Percentiles rank a stretch among this genome's conserved stretches.
Conservation (phyloP, 1,140 invertebrate species). For the Conopomorpha cramerella region DNA sequence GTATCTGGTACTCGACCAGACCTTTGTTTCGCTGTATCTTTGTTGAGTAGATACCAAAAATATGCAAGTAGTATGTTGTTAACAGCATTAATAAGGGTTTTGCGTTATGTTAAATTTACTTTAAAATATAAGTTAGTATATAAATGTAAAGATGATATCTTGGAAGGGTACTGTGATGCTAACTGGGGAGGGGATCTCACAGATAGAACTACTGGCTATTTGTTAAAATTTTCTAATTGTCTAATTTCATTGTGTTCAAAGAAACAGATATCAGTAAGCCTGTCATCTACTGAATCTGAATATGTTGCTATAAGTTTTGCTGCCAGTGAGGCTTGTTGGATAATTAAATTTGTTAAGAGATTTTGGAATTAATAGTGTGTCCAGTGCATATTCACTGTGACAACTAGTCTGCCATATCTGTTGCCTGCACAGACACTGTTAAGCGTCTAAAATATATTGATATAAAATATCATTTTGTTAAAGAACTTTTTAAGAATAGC, state of each 20-base stretch:
- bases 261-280: neutral
- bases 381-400: neutral
- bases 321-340: neutral
- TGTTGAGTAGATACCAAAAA: no score
- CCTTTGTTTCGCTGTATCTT: no score
- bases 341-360: neutral
- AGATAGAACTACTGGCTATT: neutral
- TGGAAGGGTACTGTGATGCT: no score
- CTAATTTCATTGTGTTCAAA: no score
- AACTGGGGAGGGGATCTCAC: no score
- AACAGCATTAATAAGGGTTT: neutral
- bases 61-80: no score
- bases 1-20: neutral
- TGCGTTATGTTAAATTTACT: neutral
- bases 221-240: neutral
- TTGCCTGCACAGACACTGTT: neutral
- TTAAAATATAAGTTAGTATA: no score
- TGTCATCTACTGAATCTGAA: no score
- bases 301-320: neutral
- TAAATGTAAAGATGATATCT: neutral
- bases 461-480: slow-evolving; percentile 1
- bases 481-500: neutral
- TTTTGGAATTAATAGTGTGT: neutral
- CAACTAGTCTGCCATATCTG: neutral
- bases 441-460: neutral